These are phyloP conservation scores for Callaeas wilsoni DNA, from an alignment of 2,113 vertebrate species.

Conservation along the genomic window DNA sequence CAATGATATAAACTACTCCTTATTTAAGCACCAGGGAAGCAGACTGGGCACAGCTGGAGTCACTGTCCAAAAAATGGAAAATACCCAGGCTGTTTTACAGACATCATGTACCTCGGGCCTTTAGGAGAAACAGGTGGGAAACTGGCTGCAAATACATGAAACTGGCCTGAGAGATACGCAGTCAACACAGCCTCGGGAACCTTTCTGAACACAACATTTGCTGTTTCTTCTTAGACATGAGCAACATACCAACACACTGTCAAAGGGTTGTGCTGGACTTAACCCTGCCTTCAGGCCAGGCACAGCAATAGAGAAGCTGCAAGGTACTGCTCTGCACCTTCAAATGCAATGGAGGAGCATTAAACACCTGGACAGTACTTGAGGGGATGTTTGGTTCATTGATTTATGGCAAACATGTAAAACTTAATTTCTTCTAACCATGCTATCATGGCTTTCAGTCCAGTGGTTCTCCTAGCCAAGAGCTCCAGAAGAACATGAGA, in stretches of 20 bases:
- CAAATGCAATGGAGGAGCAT: neutral
- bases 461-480: neutral
- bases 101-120: neutral
- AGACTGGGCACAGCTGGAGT: neutral
- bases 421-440: neutral
- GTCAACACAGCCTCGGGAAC: neutral
- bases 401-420: neutral
- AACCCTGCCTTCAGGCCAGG: neutral
- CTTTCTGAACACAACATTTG: neutral
- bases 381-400: neutral
- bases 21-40: neutral
- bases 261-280: neutral
- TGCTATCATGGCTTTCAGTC: neutral
- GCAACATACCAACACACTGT: neutral
- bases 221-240: neutral
- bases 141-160: neutral
- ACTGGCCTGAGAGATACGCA: neutral
- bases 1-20: neutral
- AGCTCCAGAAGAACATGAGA: neutral
- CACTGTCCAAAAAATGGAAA: neutral
- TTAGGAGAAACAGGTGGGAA: neutral
- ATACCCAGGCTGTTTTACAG: neutral
- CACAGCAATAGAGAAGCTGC: neutral
- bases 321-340: neutral
- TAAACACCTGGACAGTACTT: neutral